Conservation (phyloP, 2,113 vertebrate genomes). For the Progne subis region DNA sequence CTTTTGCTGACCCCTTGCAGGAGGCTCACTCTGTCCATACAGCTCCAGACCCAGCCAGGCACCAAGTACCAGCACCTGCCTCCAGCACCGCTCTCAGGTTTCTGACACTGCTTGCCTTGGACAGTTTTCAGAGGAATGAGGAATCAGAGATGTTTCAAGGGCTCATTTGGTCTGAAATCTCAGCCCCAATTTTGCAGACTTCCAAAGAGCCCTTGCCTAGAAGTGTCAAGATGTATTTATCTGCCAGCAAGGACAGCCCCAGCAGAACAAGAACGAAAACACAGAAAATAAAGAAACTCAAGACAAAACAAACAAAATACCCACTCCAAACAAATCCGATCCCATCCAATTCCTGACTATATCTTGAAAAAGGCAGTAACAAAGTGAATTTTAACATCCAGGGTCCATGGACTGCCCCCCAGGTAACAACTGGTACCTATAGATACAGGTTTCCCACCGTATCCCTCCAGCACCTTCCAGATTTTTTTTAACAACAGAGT, state of each 20-base stretch:
- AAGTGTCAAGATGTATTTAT: neutral
- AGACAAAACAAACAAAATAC: neutral
- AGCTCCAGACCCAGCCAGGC: neutral
- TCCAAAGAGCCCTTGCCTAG: neutral
- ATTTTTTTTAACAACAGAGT: neutral
- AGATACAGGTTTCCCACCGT: neutral
- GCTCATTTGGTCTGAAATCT: neutral
- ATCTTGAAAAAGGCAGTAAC: neutral
- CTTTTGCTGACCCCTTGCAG: neutral
- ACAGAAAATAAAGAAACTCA: neutral
- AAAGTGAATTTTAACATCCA: neutral
- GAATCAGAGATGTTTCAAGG: neutral
- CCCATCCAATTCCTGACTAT: neutral
- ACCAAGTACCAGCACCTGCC: fast-evolving
- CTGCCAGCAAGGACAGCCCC: neutral
- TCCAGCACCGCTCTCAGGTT: fast-evolving
- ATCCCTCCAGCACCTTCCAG: neutral
- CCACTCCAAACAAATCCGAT: neutral
- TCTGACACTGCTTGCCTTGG: neutral
- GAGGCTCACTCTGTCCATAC: neutral
- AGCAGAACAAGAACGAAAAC: neutral
- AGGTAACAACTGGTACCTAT: neutral
- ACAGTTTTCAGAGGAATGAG: neutral
- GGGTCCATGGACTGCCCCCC: fast-evolving
- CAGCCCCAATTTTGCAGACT: fast-evolving